These are phyloP conservation scores for Bolinopsis microptera DNA, from an alignment of 37 sponge, comb jelly and placozoan species.

Conservation along the genomic window DNA sequence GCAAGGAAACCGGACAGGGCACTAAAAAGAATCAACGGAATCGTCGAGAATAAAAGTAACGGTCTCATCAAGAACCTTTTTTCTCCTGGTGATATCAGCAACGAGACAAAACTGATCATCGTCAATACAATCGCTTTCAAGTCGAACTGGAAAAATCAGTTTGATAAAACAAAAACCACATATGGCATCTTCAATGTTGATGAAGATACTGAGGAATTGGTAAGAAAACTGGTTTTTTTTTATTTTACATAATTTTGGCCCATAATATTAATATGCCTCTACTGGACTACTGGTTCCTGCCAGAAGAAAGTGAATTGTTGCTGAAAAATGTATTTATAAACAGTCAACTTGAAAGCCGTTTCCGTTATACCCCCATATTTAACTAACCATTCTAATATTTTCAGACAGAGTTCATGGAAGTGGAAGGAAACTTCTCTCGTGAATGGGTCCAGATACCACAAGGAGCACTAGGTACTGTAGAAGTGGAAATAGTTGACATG, in stretches of 20 bases:
- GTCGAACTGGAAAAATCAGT: slow-evolving; percentile 13
- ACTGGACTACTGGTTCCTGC: too few species aligned
- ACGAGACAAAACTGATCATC: neutral
- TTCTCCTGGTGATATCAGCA: neutral
- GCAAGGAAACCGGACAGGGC: slow-evolving; percentile 5
- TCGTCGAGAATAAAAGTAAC: neutral
- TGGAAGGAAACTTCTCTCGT: neutral
- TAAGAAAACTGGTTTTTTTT: neutral
- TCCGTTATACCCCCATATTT: too few species aligned
- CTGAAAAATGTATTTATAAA: too few species aligned
- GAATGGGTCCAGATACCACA: neutral
- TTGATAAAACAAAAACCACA: neutral
- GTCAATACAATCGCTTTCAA: slow-evolving; percentile 47
- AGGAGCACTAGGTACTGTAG: neutral
- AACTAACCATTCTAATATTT: neutral
- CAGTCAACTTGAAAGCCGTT: too few species aligned
- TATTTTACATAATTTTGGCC: too few species aligned
- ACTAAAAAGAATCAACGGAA: neutral
- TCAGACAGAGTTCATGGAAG: slow-evolving; percentile 40
- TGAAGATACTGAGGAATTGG: neutral
- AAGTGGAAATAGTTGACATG: slow-evolving; percentile 19
- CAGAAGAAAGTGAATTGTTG: too few species aligned
- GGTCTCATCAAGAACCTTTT: slow-evolving; percentile 19
- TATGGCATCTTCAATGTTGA: neutral
- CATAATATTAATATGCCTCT: too few species aligned